These are phyloP conservation scores for Dipus sagitta DNA, from an alignment of 2,797 vertebrate genomes.

Conservation along the genomic window DNA sequence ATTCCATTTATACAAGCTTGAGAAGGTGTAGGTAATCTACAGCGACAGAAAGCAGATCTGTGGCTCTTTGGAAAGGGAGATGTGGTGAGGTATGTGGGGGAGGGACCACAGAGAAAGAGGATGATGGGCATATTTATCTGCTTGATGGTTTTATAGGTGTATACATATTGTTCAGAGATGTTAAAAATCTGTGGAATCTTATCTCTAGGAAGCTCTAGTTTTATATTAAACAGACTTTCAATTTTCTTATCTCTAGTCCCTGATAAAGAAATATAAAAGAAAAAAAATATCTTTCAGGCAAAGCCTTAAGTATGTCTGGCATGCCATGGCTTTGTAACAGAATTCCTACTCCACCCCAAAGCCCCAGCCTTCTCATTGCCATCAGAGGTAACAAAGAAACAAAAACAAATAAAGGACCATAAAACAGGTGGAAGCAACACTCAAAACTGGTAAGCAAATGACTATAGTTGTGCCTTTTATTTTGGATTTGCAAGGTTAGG, in stretches of 20 bases:
- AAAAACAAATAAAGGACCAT: background rate
- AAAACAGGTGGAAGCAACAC: background rate
- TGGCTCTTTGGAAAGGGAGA: background rate
- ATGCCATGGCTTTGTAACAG: background rate
- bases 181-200: background rate
- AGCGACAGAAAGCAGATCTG: background rate
- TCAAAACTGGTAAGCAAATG: background rate
- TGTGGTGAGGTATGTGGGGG: background rate
- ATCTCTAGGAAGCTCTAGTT: conserved; percentile 29
- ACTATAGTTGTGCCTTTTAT: background rate
- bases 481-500: background rate
- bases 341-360: background rate
- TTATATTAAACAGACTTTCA: conserved; percentile 32
- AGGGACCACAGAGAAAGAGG: background rate
- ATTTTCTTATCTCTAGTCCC: background rate
- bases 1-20: conserved; percentile 33
- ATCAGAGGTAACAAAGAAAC: background rate
- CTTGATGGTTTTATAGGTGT: conserved; percentile 8
- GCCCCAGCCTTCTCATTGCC: background rate
- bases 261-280: conserved; percentile 25
- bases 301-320: background rate
- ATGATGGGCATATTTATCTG: background rate
- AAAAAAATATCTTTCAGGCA: background rate
- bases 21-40: background rate
- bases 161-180: background rate